A percentile compares a stretch with the other conserved stretches of the same genome.
Evolutionary conservation across 2,888 invertebrate species (phyloP).

Genomic region (Aricia artaxerxes): DNA sequence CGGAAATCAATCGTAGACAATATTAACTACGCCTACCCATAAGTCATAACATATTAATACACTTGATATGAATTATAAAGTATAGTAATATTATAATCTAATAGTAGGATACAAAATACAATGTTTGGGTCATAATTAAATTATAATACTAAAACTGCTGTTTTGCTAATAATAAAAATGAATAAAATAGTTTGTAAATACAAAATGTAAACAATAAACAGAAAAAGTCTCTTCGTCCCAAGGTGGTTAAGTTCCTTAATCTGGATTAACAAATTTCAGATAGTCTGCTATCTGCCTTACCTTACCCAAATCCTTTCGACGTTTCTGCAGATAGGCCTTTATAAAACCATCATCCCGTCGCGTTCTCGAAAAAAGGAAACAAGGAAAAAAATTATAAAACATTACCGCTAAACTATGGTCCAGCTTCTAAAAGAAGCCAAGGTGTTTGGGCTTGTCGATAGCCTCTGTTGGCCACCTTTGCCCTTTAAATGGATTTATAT

Average conservation of each 20-base stretch:
- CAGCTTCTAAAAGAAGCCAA: neutral
- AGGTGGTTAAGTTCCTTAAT: neutral
- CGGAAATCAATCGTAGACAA: constrained; percentile 28
- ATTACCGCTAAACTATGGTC: too few relatives aligned
- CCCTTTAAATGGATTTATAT: constrained; percentile 7
- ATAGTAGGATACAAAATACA: too few relatives aligned
- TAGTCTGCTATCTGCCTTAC: neutral
- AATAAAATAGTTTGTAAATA: too few relatives aligned
- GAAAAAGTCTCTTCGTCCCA: too few relatives aligned
- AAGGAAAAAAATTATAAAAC: too few relatives aligned
- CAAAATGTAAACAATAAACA: too few relatives aligned
- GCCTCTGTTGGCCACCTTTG: neutral
- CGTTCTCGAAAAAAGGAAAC: too few relatives aligned
- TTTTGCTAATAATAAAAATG: too few relatives aligned
- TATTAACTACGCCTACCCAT: constrained; percentile 6
- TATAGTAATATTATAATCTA: neutral
- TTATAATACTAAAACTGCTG: too few relatives aligned
- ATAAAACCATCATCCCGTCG: neutral
- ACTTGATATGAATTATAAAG: neutral
- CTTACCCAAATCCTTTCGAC: neutral
- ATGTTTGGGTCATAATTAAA: too few relatives aligned
- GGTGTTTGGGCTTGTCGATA: constrained; percentile 1
- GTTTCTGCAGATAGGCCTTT: neutral
- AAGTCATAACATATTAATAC: neutral
- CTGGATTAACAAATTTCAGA: neutral